Evolutionary conservation across 2,888 invertebrate species (phyloP), one percentile per base, ranked within the genome.

Genomic region (Dicyrtoma fusca): DNA sequence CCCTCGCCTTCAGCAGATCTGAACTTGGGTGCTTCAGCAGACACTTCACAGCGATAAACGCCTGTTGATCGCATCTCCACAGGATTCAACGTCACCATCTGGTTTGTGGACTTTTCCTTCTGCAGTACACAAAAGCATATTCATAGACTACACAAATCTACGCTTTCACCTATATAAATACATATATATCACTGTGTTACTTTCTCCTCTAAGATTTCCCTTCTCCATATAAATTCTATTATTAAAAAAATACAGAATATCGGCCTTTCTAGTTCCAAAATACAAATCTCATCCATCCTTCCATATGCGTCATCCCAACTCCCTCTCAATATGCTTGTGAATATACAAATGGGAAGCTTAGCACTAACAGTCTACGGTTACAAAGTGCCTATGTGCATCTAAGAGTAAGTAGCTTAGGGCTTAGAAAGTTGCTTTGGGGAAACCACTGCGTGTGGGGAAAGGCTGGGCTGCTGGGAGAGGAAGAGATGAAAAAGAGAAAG

Each of bases 21-120:
- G 82, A 91, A 91, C 77, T 89, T 90, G 10, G 91, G 91, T 64
- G 90, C 90, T 83, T 91, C 91, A 1, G 91, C 91, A 34, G 91
- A 91, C 74, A 91, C 90, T 83, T 91, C 91, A 82, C 91, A 91
- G 77, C 89, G 87, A 84, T 90, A 91, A 68, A 89, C 82, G 4
- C 91, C 91, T 74, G 89, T 89, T 14, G 90, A 89, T 82, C 89
- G 44, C 42, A 79, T 72, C 11, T 73, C 71, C 42, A 79, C 69
- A 13, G 74, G 57, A 34, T 75, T 68, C 26, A 79, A 66, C 25
- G 71, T 19, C 26, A 78, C 78, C 34, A 64, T 69, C 71, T 75
- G 71, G 57, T 70, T 66, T 17, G 69, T 69, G 1, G 77, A 77
- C 42, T 66, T 70, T 10, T 55, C 25, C 19, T 42, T 65, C 73